These are phyloP conservation scores for Ptychoptera albimana DNA, from an alignment of 2,888 invertebrate genomes.

Conservation along the genomic window DNA sequence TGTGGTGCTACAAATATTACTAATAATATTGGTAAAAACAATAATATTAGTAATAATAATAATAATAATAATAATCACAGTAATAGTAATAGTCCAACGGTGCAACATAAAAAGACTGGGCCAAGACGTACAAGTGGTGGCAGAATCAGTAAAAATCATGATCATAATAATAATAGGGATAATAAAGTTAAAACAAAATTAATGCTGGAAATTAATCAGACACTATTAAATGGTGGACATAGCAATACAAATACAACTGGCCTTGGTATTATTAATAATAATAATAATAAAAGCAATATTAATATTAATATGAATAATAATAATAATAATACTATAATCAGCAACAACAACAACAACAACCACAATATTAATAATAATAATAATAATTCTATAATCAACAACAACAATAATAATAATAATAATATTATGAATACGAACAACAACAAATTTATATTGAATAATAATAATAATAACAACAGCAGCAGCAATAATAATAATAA, in stretches of 20 bases:
- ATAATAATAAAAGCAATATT: no score
- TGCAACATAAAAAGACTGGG: background rate
- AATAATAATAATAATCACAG: slow-evolving; percentile 4
- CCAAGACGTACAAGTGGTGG: background rate
- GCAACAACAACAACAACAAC: slow-evolving; percentile 1
- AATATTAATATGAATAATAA: no score
- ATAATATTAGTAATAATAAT: slow-evolving; percentile 2
- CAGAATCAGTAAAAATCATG: background rate
- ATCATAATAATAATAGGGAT: background rate
- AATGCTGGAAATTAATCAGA: no score
- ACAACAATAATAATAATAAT: background rate
- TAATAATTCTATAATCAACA: background rate
- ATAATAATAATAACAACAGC: slow-evolving; percentile 1
- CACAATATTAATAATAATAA: background rate
- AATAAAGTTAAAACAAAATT: background rate
- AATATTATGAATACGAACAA: background rate
- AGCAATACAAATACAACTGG: no score
- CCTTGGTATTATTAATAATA: no score
- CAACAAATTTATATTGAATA: background rate
- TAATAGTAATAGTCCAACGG: slow-evolving; percentile 3
- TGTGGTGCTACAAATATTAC: slow-evolving; percentile 1
- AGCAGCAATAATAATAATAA: slow-evolving; percentile 1
- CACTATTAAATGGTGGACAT: no score
- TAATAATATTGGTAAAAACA: slow-evolving; percentile 1
- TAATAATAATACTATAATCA: no score